These are phyloP conservation scores for Zaprionus ghesquierei DNA, from an alignment of 1,140 invertebrate species.

Conservation along the genomic window DNA sequence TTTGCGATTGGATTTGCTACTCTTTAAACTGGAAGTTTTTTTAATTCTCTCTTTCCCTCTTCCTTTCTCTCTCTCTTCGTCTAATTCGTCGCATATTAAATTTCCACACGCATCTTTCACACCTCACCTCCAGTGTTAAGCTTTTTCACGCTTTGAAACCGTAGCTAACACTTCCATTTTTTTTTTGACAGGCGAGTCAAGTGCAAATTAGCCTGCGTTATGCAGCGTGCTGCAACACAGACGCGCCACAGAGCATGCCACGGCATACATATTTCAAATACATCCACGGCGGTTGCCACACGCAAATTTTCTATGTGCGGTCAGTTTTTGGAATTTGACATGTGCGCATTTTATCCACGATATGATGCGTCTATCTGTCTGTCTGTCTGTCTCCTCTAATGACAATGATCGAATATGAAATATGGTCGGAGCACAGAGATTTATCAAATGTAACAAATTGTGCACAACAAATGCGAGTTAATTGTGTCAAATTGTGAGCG, in stretches of 20 bases:
- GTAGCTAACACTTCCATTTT: not conserved
- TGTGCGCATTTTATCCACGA: too few relatives aligned
- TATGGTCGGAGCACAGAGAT: not conserved
- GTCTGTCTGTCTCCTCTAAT: not conserved
- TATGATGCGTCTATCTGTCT: not conserved
- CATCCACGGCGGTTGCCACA: not conserved
- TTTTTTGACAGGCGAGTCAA: not conserved
- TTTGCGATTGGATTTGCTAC: too few relatives aligned
- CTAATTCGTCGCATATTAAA: not conserved
- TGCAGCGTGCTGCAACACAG: not conserved
- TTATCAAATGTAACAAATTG: conserved; percentile 17
- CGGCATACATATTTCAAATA: not conserved
- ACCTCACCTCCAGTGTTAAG: not conserved
- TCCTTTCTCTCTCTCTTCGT: too few relatives aligned
- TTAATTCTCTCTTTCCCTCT: not conserved
- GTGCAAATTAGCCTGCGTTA: not conserved
- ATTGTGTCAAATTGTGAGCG: conserved; percentile 1
- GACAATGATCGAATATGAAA: not conserved
- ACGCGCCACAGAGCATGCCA: not conserved
- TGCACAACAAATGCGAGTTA: not conserved
- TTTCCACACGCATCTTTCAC: not conserved
- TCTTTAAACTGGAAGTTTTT: not conserved
- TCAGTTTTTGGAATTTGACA: not conserved
- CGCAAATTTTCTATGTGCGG: not conserved
- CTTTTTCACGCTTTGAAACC: not conserved